Percentiles rank a stretch among this genome's conserved stretches.
Conservation (phyloP, 2,797 vertebrate species). For the Myotis vivesi region DNA sequence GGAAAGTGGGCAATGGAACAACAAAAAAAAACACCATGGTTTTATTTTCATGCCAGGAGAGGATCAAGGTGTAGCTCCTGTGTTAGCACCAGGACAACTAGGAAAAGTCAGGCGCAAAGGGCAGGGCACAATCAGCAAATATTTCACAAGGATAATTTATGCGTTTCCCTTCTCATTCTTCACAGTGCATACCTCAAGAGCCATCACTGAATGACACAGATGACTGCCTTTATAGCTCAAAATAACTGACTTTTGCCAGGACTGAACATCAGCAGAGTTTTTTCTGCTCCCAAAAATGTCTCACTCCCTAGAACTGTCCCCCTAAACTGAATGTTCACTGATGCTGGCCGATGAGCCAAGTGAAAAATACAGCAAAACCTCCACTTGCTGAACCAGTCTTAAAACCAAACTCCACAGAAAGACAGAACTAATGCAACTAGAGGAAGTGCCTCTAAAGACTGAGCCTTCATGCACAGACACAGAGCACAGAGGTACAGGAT, state of each 20-base stretch:
- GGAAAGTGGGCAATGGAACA: conserved; percentile 72
- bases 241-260: conserved; percentile 52
- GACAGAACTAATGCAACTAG: conserved; percentile 79
- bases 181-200: conserved; percentile 68
- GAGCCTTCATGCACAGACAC: conserved; percentile 81
- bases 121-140: conserved; percentile 77
- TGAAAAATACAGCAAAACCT: conserved; percentile 68
- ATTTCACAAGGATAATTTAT: conserved; percentile 69
- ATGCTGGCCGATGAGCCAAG: conserved; percentile 68
- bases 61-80: conserved; percentile 80
- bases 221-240: conserved; percentile 68
- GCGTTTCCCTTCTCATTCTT: conserved; percentile 69
- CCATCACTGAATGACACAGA: conserved; percentile 62
- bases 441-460: conserved; percentile 76
- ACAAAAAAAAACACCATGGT: conserved; percentile 62
- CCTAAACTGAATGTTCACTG: conserved; percentile 58
- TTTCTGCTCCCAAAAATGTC: conserved; percentile 56
- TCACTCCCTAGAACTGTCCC: conserved; percentile 63
- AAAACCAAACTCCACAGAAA: conserved; percentile 81
- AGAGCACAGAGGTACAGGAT: conserved; percentile 44
- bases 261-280: conserved; percentile 55
- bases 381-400: conserved; percentile 76
- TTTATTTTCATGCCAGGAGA: conserved; percentile 84
- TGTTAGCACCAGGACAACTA: conserved; percentile 83
- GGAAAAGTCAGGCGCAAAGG: conserved; percentile 79